Conservation (phyloP, 2,888 invertebrate species). For the Nephrocerus scutellatus region DNA sequence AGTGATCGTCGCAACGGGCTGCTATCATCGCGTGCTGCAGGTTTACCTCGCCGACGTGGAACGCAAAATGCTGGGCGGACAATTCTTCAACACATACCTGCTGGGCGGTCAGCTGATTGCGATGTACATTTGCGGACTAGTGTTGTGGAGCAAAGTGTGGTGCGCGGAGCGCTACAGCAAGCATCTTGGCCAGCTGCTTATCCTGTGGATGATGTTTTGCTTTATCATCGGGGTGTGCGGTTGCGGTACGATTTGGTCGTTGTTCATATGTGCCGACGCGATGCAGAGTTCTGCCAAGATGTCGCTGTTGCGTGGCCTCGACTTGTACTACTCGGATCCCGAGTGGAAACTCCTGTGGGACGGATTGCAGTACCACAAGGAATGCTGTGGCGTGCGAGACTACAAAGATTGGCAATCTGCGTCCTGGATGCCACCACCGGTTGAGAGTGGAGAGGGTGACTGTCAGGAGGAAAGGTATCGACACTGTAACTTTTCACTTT, state of each 20-base stretch:
- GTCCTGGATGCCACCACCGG: constrained; percentile 31
- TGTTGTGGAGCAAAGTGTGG: constrained; percentile 36
- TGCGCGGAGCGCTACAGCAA: constrained; percentile 35
- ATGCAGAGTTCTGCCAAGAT: constrained; percentile 28
- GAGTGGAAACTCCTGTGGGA: constrained; percentile 46
- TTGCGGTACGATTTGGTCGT: constrained; percentile 30
- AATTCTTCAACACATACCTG: constrained; percentile 32
- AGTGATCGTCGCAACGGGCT: constrained; percentile 28
- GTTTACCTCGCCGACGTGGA: constrained; percentile 31
- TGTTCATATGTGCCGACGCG: constrained; percentile 26
- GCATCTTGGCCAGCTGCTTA: constrained; percentile 24
- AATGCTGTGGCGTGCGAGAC: constrained; percentile 42
- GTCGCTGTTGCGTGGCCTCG: constrained; percentile 38
- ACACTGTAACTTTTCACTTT: background rate
- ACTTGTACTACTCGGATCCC: constrained; percentile 39
- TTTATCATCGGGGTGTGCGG: constrained; percentile 34
- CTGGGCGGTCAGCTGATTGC: constrained; percentile 31
- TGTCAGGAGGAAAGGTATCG: background rate
- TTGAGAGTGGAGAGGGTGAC: background rate
- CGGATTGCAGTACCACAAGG: constrained; percentile 34
- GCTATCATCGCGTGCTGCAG: constrained; percentile 30
- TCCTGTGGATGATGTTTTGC: constrained; percentile 36
- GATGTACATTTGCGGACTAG: constrained; percentile 30
- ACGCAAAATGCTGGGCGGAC: constrained; percentile 25
- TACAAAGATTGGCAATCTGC: constrained; percentile 43